A percentile compares a stretch with the other conserved stretches of the same genome.
Conservation (phyloP, 2,113 vertebrate genomes). For the Neogobius melanostomus region DNA sequence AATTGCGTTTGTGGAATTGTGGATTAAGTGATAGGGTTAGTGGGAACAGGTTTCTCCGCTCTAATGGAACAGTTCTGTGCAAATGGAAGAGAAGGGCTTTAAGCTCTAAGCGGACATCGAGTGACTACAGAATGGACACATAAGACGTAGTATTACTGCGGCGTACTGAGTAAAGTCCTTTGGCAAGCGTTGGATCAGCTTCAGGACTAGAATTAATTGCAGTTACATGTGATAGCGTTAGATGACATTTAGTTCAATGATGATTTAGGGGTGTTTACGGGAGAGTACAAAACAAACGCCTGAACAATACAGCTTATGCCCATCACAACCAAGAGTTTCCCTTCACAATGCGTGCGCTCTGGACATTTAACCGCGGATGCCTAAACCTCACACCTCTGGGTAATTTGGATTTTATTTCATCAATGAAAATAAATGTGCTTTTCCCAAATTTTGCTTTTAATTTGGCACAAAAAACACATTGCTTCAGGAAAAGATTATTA, state of each 20-base stretch:
- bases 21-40: constrained; percentile 55
- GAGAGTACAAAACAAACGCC: no score
- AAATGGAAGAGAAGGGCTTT: constrained; percentile 22
- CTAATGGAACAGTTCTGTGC: constrained; percentile 32
- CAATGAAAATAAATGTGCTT: neutral
- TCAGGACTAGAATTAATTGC: neutral
- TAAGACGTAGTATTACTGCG: neutral
- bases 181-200: neutral
- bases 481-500: constrained; percentile 31
- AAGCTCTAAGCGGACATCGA: neutral
- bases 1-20: constrained; percentile 45
- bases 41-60: constrained; percentile 27
- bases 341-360: no score
- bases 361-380: no score
- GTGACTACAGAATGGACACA: constrained; percentile 6
- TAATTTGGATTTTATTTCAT: neutral
- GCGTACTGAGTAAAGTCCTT: neutral
- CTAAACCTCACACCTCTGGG: neutral
- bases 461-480: neutral
- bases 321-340: no score
- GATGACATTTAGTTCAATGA: no score
- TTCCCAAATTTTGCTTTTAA: constrained; percentile 3
- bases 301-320: no score
- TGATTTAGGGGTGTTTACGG: no score
- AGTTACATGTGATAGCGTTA: no score